phyloP scores from a whole-genome alignment of 2,888 invertebrate genomes.

The Meiosimyza decipiens region DNA sequence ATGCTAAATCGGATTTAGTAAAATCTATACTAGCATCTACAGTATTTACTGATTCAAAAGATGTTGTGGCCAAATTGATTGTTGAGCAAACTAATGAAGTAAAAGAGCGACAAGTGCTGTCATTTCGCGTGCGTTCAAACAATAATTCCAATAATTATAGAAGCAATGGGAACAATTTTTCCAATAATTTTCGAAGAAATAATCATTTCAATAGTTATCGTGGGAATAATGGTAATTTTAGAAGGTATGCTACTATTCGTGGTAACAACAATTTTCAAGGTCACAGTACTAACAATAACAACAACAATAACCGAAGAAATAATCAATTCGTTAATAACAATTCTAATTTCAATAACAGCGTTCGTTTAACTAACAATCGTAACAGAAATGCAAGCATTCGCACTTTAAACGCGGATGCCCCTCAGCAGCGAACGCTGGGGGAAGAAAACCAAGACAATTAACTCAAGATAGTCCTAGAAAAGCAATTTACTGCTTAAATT shows the following conservation, averaged over 20 bases:
- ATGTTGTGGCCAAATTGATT: conserved; percentile 4
- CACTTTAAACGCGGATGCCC: conserved; percentile 33
- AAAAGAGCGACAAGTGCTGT: conserved; percentile 2
- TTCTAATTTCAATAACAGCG: background rate
- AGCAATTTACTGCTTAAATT: no score
- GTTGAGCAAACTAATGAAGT: conserved; percentile 4
- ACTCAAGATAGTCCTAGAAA: no score
- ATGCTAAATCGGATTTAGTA: background rate
- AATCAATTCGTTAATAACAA: background rate
- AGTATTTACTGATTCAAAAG: conserved; percentile 2
- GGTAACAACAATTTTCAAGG: no score
- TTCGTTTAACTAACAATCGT: background rate
- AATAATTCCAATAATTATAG: background rate
- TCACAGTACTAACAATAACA: no score
- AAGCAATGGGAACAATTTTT: background rate
- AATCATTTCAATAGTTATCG: background rate
- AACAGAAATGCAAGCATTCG: conserved; percentile 8
- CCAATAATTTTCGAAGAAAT: background rate
- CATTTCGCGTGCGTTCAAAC: conserved; percentile 1
- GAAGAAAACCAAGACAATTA: conserved; percentile 2
- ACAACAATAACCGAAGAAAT: no score
- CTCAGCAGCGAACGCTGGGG: conserved; percentile 34
- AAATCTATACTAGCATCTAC: conserved; percentile 7
- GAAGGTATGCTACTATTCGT: background rate
- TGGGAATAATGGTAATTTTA: background rate